These are phyloP conservation scores for Drosophila engyochracea DNA, from an alignment of 2,888 invertebrate genomes.

Conservation along the genomic window DNA sequence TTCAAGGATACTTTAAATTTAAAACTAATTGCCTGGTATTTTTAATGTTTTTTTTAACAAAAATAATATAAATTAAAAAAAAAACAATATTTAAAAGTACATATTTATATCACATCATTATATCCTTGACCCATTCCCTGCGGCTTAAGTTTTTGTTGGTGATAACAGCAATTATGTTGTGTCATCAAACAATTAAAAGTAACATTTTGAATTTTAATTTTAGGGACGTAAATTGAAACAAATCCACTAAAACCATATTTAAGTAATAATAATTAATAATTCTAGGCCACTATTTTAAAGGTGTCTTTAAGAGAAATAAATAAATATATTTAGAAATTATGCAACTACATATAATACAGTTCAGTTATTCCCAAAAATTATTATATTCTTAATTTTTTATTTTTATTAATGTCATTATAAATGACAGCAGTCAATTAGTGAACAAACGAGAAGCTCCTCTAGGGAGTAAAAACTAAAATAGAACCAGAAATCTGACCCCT, in stretches of 20 bases:
- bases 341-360: not conserved
- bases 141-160: not conserved
- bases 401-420: not conserved
- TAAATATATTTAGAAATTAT: not conserved
- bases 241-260: not conserved
- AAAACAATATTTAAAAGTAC: too few species aligned
- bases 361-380: not conserved
- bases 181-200: not conserved
- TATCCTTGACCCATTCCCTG: not conserved
- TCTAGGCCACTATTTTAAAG: not conserved
- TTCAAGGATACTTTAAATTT: not conserved
- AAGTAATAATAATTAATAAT: not conserved
- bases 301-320: not conserved
- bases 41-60: too few species aligned
- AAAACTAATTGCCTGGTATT: not conserved
- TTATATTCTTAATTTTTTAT: not conserved
- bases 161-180: not conserved
- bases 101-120: not conserved
- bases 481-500: conserved; percentile 15
- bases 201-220: not conserved
- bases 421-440: not conserved
- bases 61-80: too few species aligned
- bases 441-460: not conserved
- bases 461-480: not conserved
- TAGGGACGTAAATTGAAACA: not conserved